These are phyloP conservation scores for Sisyra terminalis DNA, from an alignment of 2,888 invertebrate genomes.

Conservation along the genomic window DNA sequence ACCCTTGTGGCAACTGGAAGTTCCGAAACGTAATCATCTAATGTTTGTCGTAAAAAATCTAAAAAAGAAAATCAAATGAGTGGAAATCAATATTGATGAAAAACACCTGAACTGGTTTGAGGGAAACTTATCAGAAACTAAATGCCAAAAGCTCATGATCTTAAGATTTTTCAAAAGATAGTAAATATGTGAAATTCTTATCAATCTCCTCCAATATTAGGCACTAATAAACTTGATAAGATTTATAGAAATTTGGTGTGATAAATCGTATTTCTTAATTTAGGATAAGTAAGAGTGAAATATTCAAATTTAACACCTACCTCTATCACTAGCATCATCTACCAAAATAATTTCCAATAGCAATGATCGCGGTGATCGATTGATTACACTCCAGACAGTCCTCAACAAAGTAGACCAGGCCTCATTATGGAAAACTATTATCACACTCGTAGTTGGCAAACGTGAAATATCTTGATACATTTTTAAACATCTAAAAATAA, in stretches of 20 bases:
- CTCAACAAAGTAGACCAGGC: conserved; percentile 94
- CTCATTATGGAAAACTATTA: conserved; percentile 98
- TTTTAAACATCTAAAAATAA: conserved; percentile 37
- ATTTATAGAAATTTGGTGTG: no score
- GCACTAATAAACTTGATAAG: no score
- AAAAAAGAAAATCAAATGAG: conserved; percentile 11
- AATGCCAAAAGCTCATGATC: no score
- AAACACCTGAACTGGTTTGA: no score
- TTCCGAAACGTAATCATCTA: conserved; percentile 48
- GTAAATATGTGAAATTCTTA: no score
- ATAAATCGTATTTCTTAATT: no score
- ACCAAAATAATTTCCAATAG: conserved; percentile 75
- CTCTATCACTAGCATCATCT: conserved; percentile 74
- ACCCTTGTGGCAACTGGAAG: conserved; percentile 46
- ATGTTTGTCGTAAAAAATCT: conserved; percentile 42
- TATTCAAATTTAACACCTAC: no score
- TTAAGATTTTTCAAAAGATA: no score
- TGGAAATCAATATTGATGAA: no score
- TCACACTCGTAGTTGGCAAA: conserved; percentile 75
- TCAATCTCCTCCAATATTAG: no score
- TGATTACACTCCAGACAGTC: conserved; percentile 87
- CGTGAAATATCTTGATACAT: conserved; percentile 36
- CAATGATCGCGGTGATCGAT: conserved; percentile 62
- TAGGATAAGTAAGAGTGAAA: no score
- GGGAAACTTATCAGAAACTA: no score